phyloP scores from a whole-genome alignment of 2,888 invertebrate species.

The Epirrita christyi region DNA sequence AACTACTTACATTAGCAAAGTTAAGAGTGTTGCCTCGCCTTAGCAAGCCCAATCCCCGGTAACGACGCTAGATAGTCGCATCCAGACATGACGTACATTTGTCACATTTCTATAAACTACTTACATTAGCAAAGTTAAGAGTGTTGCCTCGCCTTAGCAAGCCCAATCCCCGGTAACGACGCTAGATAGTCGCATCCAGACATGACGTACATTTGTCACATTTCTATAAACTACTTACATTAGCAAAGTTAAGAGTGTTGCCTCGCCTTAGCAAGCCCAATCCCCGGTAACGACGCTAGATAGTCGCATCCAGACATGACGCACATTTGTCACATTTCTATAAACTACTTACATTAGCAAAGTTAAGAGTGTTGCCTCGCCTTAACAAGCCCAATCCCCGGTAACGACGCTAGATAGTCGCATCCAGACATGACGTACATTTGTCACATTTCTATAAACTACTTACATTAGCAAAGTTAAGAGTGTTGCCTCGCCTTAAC shows the following conservation, averaged over 20 bases:
- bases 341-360: too few species aligned
- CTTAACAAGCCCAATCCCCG: conserved; percentile 96
- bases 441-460: conserved; percentile 72
- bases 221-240: conserved; percentile 75
- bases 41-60: conserved; percentile 96
- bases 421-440: conserved; percentile 99
- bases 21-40: too few species aligned
- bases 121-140: conserved; percentile 89
- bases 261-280: conserved; percentile 87
- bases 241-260: conserved; percentile 40
- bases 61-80: conserved; percentile 98
- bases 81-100: conserved; percentile 98
- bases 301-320: too few species aligned
- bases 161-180: conserved; percentile 96
- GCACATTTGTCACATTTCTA: too few species aligned
- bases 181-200: conserved; percentile 99
- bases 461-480: conserved; percentile 90
- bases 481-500: conserved; percentile 94
- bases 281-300: too few species aligned
- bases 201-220: conserved; percentile 96
- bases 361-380: too few species aligned
- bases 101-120: conserved; percentile 63
- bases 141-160: conserved; percentile 93
- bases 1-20: too few species aligned
- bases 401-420: conserved; percentile 96